phyloP scores from a whole-genome alignment of 2,113 vertebrate species.

The Pteropus alecto region DNA sequence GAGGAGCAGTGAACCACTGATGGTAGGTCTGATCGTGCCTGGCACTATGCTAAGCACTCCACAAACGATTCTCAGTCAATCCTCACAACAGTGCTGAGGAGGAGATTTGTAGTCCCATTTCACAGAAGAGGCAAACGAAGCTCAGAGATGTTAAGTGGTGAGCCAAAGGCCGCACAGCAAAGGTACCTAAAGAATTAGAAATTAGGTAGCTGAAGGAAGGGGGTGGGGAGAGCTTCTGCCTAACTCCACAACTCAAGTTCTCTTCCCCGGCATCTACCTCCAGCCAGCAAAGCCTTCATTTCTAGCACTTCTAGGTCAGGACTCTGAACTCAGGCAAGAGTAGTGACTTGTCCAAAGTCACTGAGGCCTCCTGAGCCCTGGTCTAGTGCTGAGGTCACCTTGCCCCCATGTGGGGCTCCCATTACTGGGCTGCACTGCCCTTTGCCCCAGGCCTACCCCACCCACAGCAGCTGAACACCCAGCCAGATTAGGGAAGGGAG shows the following conservation, averaged over 20 bases:
- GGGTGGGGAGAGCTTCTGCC: background rate
- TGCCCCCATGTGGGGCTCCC: background rate
- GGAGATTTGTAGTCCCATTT: background rate
- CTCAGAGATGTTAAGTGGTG: background rate
- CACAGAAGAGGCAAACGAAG: background rate
- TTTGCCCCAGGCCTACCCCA: background rate
- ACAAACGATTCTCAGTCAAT: background rate
- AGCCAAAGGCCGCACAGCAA: constrained; percentile 17
- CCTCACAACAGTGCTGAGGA: background rate
- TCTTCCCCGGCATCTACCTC: too few relatives aligned
- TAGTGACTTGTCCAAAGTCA: background rate
- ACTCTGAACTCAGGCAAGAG: background rate
- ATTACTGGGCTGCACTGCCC: background rate
- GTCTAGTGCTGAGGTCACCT: background rate
- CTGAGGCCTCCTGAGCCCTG: background rate
- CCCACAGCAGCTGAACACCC: background rate
- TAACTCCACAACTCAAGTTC: background rate
- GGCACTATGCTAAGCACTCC: background rate
- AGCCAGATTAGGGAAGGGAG: background rate
- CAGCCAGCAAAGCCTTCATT: background rate
- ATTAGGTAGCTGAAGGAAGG: background rate
- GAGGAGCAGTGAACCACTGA: background rate
- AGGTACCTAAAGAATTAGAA: background rate
- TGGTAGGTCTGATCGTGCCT: background rate
- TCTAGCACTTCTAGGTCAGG: background rate